Evolutionary conservation across 2,113 vertebrate genomes (phyloP), one percentile per base, ranked within the genome.

Genomic region (Centropus bengalensis): DNA sequence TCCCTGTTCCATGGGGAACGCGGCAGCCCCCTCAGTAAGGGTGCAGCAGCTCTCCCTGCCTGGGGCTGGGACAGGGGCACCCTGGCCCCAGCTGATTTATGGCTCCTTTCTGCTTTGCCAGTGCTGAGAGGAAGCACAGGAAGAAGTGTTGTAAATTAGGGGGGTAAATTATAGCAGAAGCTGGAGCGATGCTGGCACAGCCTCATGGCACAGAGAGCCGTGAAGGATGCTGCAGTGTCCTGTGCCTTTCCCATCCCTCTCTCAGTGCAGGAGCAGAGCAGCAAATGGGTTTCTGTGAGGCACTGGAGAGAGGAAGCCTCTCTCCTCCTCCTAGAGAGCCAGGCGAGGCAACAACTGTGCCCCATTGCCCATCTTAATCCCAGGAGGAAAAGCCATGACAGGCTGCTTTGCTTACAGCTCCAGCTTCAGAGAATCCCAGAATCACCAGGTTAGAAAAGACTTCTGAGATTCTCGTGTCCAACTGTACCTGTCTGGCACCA

Each of bases 251-350:
- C 36, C 74, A 10, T 5, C 73, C 5, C 23, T 12, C 2, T 30
- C 42, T 19, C 76, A 21, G 54, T 1, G 45, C 58, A 17, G 33
- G 22, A 36, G 24, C 73, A 45, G 49, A 55, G 66, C 54, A 6
- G 27, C 36, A 0, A 2, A 17, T 27, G 2, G 28, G 8, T 14
- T 63, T 51, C 26, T 20, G 32, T 17, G 5, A 6, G 0, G 17
- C 1, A 5, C 7, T 36, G 56, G n/a, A 3, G 36, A 36, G 36
- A 2, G n/a, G 18, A 60, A 42, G 13, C 12, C 59, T n/a, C 56
- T 5, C 19, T 52, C 7, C 64, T 82, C 27, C 56, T 74, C 68
- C 68, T 3, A 12, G 8, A 47, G 64, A 1, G 23, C 20, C 33
- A 8, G 0, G 1, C n/a, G 22, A 32, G 86, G 30, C 76, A 69